Conservation (phyloP, 2,797 vertebrate genomes). For the Perodicticus potto region DNA sequence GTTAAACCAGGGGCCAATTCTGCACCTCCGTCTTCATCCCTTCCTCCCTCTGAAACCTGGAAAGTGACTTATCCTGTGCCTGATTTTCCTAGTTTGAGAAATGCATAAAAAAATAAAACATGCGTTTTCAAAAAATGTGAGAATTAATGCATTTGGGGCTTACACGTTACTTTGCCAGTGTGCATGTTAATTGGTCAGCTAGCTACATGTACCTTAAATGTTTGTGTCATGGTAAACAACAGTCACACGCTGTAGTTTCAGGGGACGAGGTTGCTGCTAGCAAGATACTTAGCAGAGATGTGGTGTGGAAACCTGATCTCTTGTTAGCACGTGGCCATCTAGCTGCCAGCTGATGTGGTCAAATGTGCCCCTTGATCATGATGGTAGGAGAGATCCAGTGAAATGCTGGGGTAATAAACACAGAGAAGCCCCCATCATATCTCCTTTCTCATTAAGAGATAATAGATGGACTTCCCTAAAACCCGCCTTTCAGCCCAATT, state of each 20-base stretch:
- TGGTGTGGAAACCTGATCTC: background rate
- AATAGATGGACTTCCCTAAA: slow-evolving; percentile 51
- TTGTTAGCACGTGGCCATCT: slow-evolving; percentile 14
- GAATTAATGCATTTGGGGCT: background rate
- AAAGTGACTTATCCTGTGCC: background rate
- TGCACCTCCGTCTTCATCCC: rapidly evolving
- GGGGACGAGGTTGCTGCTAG: background rate
- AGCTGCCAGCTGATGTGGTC: background rate
- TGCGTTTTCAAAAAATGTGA: background rate
- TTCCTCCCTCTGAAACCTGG: background rate
- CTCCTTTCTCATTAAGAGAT: slow-evolving; percentile 62
- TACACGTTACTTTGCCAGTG: background rate
- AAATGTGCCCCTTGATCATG: background rate
- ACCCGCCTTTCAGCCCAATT: slow-evolving; percentile 73
- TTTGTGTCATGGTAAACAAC: background rate
- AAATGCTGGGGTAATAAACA: background rate
- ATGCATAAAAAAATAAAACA: background rate
- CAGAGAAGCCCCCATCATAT: background rate
- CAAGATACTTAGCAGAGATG: background rate
- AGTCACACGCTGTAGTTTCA: background rate
- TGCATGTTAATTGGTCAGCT: background rate
- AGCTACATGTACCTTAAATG: background rate
- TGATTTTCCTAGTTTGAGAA: background rate
- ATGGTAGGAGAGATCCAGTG: background rate
- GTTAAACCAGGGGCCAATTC: background rate